phyloP scores from a whole-genome alignment of 1,140 invertebrate species.

The Drosophila tsacasi region DNA sequence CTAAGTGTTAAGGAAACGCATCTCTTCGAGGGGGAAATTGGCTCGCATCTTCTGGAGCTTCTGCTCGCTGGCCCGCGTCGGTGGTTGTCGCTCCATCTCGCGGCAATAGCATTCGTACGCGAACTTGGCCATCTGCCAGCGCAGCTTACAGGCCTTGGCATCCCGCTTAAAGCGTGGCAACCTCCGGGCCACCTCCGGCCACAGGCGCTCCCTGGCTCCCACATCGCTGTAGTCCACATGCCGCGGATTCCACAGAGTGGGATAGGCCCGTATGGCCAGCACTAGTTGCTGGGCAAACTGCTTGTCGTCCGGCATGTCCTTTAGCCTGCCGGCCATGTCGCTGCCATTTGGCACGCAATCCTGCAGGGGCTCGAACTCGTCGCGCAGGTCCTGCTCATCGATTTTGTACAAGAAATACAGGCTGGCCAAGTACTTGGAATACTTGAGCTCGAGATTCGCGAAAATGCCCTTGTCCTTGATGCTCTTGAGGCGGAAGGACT shows the following conservation, averaged over 20 bases:
- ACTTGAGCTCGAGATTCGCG: slow-evolving; percentile 76
- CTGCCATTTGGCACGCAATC: slow-evolving; percentile 44
- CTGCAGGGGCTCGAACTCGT: slow-evolving; percentile 73
- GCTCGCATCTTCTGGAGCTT: slow-evolving; percentile 64
- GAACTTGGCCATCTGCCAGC: slow-evolving; percentile 80
- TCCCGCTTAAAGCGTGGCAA: slow-evolving; percentile 72
- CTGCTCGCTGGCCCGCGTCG: slow-evolving; percentile 51
- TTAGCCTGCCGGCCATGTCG: slow-evolving; percentile 42
- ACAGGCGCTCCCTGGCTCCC: slow-evolving; percentile 62
- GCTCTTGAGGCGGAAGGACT: slow-evolving; percentile 76
- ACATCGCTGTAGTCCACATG: slow-evolving; percentile 74
- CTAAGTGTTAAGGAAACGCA: slow-evolving; percentile 68
- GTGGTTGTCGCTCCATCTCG: slow-evolving; percentile 60
- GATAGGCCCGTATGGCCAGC: slow-evolving; percentile 60
- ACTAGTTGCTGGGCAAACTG: slow-evolving; percentile 72
- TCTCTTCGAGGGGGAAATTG: slow-evolving; percentile 78
- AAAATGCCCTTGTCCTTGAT: slow-evolving; percentile 70
- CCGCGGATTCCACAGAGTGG: slow-evolving; percentile 69
- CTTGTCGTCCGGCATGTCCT: slow-evolving; percentile 78
- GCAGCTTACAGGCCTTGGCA: slow-evolving; percentile 62
- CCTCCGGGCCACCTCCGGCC: slow-evolving; percentile 67
- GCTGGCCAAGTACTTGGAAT: slow-evolving; percentile 78
- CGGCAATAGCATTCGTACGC: slow-evolving; percentile 74
- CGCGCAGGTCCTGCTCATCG: slow-evolving; percentile 75
- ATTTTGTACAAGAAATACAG: slow-evolving; percentile 81